Conservation (phyloP, 2,113 vertebrate genomes). For the Irena cyanogastra region DNA sequence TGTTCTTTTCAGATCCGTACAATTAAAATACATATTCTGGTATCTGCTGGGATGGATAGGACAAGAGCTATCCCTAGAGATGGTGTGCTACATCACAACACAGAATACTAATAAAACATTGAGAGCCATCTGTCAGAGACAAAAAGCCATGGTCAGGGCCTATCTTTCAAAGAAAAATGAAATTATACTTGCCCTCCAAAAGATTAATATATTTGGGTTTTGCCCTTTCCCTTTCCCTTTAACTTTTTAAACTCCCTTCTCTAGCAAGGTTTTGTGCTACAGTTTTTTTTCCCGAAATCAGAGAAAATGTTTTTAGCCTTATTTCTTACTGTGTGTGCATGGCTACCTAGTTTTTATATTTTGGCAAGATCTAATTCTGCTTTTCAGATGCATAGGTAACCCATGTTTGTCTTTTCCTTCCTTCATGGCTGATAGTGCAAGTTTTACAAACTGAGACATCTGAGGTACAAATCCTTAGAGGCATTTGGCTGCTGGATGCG, state of each 20-base stretch:
- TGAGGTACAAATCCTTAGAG: neutral
- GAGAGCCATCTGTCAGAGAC: conserved; percentile 44
- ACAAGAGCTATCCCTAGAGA: conserved; percentile 4
- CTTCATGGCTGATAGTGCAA: neutral
- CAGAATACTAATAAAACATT: conserved; percentile 50
- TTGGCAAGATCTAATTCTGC: neutral
- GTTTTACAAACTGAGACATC: neutral
- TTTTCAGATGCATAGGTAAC: neutral
- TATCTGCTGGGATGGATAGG: neutral
- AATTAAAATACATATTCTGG: conserved; percentile 34
- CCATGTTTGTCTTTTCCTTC: too few relatives aligned
- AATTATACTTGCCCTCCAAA: conserved; percentile 23
- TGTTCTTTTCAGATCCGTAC: neutral
- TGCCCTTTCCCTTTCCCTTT: neutral
- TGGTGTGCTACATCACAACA: neutral
- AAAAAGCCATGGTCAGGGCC: conserved; percentile 39
- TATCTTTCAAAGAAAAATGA: conserved; percentile 46
- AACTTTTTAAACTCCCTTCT: neutral
- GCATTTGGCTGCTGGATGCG: neutral
- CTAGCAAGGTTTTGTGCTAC: neutral
- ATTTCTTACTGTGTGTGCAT: neutral
- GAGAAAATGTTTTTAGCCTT: neutral
- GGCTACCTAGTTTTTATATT: neutral
- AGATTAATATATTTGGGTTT: conserved; percentile 46
- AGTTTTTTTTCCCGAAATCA: neutral